Conservation (phyloP, 2,888 invertebrate species). For the Agrochola macilenta region DNA sequence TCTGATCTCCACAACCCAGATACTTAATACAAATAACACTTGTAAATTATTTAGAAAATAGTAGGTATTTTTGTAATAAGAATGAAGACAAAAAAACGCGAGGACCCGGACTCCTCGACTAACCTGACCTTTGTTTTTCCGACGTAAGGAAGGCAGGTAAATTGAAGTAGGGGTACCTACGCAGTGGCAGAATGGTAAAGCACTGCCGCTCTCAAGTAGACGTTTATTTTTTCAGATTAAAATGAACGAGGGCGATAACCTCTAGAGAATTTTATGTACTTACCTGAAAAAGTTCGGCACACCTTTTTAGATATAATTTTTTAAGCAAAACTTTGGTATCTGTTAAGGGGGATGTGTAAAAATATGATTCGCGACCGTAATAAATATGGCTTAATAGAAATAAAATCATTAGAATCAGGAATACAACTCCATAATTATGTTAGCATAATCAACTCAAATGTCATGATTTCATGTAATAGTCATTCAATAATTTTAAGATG, state of each 20-base stretch:
- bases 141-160: constrained; percentile 38
- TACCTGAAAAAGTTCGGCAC: constrained; percentile 2
- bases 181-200: constrained; percentile 28
- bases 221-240: constrained; percentile 53
- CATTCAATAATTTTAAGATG: too few species aligned
- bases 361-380: too few species aligned
- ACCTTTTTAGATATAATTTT: not conserved
- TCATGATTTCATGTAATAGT: too few species aligned
- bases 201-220: constrained; percentile 17
- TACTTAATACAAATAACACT: not conserved
- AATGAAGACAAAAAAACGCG: not conserved
- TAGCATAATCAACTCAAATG: too few species aligned
- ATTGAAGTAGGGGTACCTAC: constrained; percentile 39
- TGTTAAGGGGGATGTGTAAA: not conserved
- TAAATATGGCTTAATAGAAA: too few species aligned
- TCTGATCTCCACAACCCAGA: not conserved
- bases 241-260: constrained; percentile 32
- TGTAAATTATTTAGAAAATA: too few species aligned
- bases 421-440: too few species aligned
- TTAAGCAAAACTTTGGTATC: not conserved
- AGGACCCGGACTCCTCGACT: constrained; percentile 27
- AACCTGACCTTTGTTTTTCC: constrained; percentile 39
- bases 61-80: not conserved
- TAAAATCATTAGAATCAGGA: too few species aligned
- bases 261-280: not conserved